Evolutionary conservation across 1,140 invertebrate genomes (phyloP).

Genomic region (Pogonus chalceus): DNA sequence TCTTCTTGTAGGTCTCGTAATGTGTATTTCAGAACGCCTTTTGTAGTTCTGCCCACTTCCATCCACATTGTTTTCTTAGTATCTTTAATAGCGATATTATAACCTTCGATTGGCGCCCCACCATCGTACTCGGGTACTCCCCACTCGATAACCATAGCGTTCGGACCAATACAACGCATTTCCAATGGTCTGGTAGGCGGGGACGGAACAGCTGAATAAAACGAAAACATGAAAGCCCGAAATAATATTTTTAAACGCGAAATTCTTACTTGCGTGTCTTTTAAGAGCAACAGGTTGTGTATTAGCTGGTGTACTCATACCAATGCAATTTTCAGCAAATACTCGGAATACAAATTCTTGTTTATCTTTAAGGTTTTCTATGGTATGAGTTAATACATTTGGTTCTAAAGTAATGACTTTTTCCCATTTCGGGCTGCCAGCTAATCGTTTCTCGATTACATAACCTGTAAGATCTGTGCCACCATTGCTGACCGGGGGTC

Average conservation of each 20-base stretch:
- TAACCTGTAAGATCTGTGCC: conserved; percentile 84
- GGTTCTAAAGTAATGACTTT: conserved; percentile 79
- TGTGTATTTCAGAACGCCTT: conserved; percentile 71
- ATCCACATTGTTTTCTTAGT: conserved; percentile 91
- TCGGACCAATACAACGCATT: conserved; percentile 67
- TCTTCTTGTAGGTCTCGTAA: conserved; percentile 81
- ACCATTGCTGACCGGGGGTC: conserved; percentile 70
- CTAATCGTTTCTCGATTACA: conserved; percentile 81
- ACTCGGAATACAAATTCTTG: conserved; percentile 85
- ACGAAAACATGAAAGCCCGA: background rate
- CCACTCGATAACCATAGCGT: conserved; percentile 85
- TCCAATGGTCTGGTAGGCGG: conserved; percentile 83
- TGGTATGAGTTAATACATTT: conserved; percentile 60
- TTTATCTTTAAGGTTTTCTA: conserved; percentile 82
- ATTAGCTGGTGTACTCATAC: conserved; percentile 66
- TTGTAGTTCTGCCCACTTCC: conserved; percentile 79
- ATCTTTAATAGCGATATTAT: conserved; percentile 89
- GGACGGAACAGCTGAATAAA: conserved; percentile 66
- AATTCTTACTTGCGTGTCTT: conserved; percentile 87
- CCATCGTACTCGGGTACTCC: conserved; percentile 88
- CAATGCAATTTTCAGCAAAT: conserved; percentile 83
- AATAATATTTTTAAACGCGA: conserved; percentile 4
- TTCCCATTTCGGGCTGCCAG: conserved; percentile 70
- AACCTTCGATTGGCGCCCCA: conserved; percentile 79
- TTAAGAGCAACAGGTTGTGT: conserved; percentile 76